Conservation (phyloP, 2,888 invertebrate genomes). For the Thereva nobilitata region DNA sequence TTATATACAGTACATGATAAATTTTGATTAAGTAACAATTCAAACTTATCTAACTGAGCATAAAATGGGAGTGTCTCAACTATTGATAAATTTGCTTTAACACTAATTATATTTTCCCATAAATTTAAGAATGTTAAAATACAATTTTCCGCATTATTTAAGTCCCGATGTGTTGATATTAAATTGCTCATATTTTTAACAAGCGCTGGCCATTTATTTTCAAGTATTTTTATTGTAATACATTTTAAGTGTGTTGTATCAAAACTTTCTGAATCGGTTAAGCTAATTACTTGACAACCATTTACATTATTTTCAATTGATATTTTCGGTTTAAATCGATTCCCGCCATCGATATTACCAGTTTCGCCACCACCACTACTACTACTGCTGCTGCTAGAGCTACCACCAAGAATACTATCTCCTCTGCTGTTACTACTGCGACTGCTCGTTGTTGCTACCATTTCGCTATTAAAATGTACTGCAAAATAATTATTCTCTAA, state of each 20-base stretch:
- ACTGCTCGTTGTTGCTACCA: slow-evolving; percentile 36
- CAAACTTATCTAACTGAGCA: slow-evolving; percentile 80
- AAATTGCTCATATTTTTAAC: slow-evolving; percentile 67
- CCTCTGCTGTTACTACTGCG: slow-evolving; percentile 35
- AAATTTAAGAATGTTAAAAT: slow-evolving; percentile 80
- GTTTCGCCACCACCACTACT: slow-evolving; percentile 23
- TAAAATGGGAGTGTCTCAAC: slow-evolving; percentile 89
- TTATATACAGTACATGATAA: slow-evolving; percentile 84
- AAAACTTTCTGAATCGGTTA: slow-evolving; percentile 80
- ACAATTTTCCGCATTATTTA: slow-evolving; percentile 66
- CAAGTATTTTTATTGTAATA: slow-evolving; percentile 80
- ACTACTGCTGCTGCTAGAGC: slow-evolving; percentile 22
- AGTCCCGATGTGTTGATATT: slow-evolving; percentile 49
- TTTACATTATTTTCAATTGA: slow-evolving; percentile 10
- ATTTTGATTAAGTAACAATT: slow-evolving; percentile 69
- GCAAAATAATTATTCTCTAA: slow-evolving; percentile 57
- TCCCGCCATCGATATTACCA: slow-evolving; percentile 1
- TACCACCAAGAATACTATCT: slow-evolving; percentile 9
- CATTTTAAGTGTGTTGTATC: slow-evolving; percentile 87
- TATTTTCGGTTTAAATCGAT: not conserved
- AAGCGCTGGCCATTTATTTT: slow-evolving; percentile 81
- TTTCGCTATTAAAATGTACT: slow-evolving; percentile 50
- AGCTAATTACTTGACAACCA: slow-evolving; percentile 55
- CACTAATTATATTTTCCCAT: slow-evolving; percentile 89
- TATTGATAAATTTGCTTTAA: slow-evolving; percentile 86